Conservation (phyloP, 2,888 invertebrate genomes). For the Chironomus riparius region DNA sequence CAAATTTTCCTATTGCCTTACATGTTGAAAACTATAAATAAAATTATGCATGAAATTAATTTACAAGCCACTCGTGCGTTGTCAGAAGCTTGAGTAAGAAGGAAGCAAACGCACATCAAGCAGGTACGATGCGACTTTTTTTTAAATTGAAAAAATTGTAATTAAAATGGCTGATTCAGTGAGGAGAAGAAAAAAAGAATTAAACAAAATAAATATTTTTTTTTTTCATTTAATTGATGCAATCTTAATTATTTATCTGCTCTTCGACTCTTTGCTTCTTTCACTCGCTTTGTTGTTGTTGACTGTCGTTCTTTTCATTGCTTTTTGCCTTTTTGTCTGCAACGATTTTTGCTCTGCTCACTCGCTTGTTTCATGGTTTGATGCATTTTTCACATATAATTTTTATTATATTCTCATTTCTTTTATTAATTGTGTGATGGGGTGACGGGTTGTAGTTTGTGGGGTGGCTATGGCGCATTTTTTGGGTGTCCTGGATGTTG, state of each 20-base stretch:
- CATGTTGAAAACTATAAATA: too few relatives aligned
- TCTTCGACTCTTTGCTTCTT: slow-evolving; percentile 1
- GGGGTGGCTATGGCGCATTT: too few relatives aligned
- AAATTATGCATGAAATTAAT: background rate
- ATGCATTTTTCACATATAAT: slow-evolving; percentile 15
- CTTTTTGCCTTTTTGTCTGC: background rate
- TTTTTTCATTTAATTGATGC: slow-evolving; percentile 21
- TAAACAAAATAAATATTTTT: slow-evolving; percentile 16
- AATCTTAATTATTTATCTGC: slow-evolving; percentile 26
- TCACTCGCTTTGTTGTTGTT: too few relatives aligned
- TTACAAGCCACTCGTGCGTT: background rate
- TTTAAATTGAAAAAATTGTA: slow-evolving; percentile 3
- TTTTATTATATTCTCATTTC: background rate
- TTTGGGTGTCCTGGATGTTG: too few relatives aligned
- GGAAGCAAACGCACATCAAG: background rate
- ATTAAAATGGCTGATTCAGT: background rate
- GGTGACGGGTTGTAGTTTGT: too few relatives aligned
- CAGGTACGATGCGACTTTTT: background rate
- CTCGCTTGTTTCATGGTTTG: slow-evolving; percentile 14
- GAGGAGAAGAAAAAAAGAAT: background rate
- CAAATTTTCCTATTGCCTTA: too few relatives aligned
- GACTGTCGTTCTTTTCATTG: background rate
- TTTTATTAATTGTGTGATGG: too few relatives aligned
- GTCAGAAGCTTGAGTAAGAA: background rate
- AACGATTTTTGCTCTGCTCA: background rate